Percentiles rank a stretch among this genome's conserved stretches.
Conservation (phyloP, 2,797 vertebrate species). For the Sus cebifrons region DNA sequence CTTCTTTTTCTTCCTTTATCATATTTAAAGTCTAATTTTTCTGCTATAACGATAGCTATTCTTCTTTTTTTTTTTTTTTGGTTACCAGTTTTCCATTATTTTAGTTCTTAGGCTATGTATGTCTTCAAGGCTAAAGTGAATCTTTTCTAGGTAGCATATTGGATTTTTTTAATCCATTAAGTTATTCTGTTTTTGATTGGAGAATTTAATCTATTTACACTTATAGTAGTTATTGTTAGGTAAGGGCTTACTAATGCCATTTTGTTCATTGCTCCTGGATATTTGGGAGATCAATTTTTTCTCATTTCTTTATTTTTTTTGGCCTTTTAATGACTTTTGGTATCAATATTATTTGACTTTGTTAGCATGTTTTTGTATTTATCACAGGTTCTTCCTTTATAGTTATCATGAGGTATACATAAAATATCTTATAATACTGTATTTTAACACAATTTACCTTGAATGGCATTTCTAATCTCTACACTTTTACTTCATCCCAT, state of each 20-base stretch:
- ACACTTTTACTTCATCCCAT: neutral
- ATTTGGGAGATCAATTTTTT: neutral
- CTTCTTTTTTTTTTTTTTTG: rapidly evolving
- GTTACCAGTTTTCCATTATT: neutral
- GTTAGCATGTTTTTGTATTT: neutral
- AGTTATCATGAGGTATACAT: neutral
- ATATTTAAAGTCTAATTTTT: neutral
- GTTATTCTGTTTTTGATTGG: neutral
- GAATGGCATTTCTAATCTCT: neutral
- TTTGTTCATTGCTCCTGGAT: neutral
- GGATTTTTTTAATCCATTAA: neutral
- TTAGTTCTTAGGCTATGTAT: neutral
- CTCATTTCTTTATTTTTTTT: neutral
- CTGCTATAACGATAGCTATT: neutral
- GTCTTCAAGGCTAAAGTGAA: neutral
- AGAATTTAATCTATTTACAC: neutral
- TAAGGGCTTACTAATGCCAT: neutral
- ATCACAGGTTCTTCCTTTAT: neutral
- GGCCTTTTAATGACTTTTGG: neutral
- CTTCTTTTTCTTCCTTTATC: neutral
- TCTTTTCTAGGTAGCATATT: neutral
- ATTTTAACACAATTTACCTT: neutral
- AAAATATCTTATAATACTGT: neutral
- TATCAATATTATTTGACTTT: neutral
- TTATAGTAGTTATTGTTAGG: neutral